A percentile compares a stretch with the other conserved stretches of the same genome.
Evolutionary conservation across 35 echinoderm and acorn worm species (phyloP).

Genomic region (Anneissia japonica): DNA sequence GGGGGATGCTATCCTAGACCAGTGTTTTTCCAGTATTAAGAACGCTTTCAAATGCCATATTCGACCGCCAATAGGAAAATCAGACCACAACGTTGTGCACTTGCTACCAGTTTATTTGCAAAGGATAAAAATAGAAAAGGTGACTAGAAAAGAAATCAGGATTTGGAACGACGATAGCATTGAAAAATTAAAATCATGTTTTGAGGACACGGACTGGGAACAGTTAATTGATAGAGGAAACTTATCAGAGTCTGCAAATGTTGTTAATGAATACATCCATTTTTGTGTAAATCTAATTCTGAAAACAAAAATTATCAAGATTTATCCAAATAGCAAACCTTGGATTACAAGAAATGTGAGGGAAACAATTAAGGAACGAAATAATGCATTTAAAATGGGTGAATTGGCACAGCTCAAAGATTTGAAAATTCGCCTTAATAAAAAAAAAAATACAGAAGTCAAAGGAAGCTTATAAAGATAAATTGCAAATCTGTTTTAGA

Average conservation of each 20-base stretch:
- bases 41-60: constrained; percentile 16
- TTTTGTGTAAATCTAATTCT: too few species aligned
- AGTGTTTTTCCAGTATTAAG: constrained; percentile 1
- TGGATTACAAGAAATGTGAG: too few species aligned
- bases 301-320: too few species aligned
- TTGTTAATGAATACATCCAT: background rate
- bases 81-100: constrained; percentile 19
- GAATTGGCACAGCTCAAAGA: too few species aligned
- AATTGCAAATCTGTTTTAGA: too few species aligned
- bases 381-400: too few species aligned
- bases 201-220: background rate
- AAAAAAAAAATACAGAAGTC: too few species aligned
- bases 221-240: background rate
- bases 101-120: constrained; percentile 18
- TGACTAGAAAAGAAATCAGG: background rate
- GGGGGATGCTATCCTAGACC: constrained; percentile 3
- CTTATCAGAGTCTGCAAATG: background rate
- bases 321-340: too few species aligned
- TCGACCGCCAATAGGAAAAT: constrained; percentile 18
- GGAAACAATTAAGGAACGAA: too few species aligned
- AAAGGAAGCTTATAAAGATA: too few species aligned
- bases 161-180: background rate
- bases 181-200: background rate
- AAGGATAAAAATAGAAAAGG: constrained; percentile 23
- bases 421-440: too few species aligned